These are phyloP conservation scores for Podarcis raffonei DNA, from an alignment of 2,113 vertebrate genomes.

Conservation along the genomic window DNA sequence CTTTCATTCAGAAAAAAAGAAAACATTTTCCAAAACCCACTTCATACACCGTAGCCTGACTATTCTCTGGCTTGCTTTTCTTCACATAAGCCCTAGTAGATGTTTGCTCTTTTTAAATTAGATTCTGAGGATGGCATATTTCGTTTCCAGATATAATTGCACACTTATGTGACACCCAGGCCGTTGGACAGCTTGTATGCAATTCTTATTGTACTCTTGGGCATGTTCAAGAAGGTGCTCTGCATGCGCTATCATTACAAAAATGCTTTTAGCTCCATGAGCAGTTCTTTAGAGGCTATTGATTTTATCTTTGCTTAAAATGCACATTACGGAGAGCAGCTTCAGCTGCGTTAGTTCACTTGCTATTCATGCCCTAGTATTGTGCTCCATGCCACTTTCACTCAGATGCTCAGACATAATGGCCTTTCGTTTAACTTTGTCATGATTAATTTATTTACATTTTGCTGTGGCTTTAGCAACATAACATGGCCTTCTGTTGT, in stretches of 20 bases:
- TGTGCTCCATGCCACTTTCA: background rate
- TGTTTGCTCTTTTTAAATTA: background rate
- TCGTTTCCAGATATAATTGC: background rate
- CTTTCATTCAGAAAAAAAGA: background rate
- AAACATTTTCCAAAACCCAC: background rate
- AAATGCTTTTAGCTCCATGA: background rate
- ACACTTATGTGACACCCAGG: background rate
- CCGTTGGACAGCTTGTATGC: background rate
- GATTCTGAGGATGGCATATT: background rate
- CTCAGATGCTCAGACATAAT: background rate
- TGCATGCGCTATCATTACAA: background rate
- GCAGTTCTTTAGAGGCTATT: background rate
- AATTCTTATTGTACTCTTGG: background rate
- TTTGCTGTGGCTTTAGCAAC: background rate
- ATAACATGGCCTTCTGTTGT: background rate
- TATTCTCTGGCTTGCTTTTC: background rate
- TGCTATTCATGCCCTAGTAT: background rate
- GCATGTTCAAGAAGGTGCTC: background rate
- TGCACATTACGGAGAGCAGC: background rate
- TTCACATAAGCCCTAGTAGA: background rate
- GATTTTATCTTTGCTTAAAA: background rate
- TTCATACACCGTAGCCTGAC: background rate
- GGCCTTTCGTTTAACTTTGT: background rate
- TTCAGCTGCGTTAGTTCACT: background rate
- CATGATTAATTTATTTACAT: background rate